These are phyloP conservation scores for Arion vulgaris DNA, from an alignment of 1,140 invertebrate species.

Conservation along the genomic window DNA sequence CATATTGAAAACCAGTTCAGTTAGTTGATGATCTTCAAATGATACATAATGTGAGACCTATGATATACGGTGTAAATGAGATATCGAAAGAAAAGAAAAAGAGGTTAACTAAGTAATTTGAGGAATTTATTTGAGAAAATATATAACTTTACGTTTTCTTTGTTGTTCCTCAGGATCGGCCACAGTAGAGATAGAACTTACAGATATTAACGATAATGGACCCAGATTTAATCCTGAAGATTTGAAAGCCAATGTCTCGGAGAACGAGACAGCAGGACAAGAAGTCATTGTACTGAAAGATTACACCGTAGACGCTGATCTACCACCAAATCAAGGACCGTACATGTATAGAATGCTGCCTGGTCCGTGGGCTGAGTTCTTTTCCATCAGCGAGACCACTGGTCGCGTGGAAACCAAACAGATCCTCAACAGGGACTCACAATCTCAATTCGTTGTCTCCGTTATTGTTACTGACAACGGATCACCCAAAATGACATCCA, in stretches of 20 bases:
- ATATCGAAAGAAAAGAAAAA: too few relatives aligned
- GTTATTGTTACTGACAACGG: conserved; percentile 93
- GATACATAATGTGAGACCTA: too few relatives aligned
- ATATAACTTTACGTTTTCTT: too few relatives aligned
- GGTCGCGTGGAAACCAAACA: conserved; percentile 85
- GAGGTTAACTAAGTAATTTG: too few relatives aligned
- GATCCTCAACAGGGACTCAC: conserved; percentile 86
- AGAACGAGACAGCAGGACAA: conserved; percentile 89
- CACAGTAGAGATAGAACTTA: conserved; percentile 82
- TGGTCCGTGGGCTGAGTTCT: conserved; percentile 80
- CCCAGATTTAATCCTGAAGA: conserved; percentile 85
- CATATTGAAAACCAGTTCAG: too few relatives aligned
- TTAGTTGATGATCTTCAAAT: too few relatives aligned
- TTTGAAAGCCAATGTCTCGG: conserved; percentile 86
- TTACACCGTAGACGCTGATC: conserved; percentile 87
- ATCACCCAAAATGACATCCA: conserved; percentile 82
- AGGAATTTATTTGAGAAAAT: too few relatives aligned
- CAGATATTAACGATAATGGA: conserved; percentile 94
- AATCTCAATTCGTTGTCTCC: conserved; percentile 78
- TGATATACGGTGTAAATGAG: too few relatives aligned
- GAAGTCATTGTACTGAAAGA: conserved; percentile 84
- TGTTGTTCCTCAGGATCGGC: conserved; percentile 79
- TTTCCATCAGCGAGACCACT: conserved; percentile 84
- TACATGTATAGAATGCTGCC: conserved; percentile 87
- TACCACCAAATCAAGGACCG: conserved; percentile 90